phyloP scores from a whole-genome alignment of 2,888 invertebrate genomes.

The Escarpia spicata region DNA sequence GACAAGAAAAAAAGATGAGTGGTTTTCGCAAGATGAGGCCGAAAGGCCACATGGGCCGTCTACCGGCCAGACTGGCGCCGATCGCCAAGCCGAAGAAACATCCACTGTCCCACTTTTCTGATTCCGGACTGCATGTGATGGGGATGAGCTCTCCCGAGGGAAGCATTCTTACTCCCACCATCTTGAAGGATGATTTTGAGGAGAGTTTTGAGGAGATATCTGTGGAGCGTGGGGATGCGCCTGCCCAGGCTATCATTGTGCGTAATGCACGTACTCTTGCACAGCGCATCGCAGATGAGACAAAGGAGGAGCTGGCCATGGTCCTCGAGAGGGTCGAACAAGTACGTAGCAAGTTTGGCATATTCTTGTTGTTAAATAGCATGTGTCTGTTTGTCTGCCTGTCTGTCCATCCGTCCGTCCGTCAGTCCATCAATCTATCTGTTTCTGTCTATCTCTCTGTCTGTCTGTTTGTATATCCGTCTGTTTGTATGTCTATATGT shows the following conservation, averaged over 20 bases:
- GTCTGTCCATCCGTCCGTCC: no score
- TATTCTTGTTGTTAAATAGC: neutral
- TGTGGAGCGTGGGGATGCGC: conserved; percentile 59
- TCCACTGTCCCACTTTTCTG: neutral
- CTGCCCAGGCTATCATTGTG: conserved; percentile 61
- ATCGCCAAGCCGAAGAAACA: neutral
- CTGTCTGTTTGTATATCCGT: no score
- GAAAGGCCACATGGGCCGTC: neutral
- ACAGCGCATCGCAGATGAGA: conserved; percentile 60
- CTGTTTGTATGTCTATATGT: no score
- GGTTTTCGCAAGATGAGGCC: neutral
- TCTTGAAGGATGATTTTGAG: neutral
- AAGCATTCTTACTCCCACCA: neutral
- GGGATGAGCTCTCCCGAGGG: neutral
- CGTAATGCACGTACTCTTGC: conserved; percentile 58
- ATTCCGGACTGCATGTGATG: neutral
- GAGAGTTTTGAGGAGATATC: conserved; percentile 31
- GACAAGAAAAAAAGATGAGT: neutral
- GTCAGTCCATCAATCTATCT: no score
- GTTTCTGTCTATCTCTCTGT: no score
- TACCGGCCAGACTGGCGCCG: neutral
- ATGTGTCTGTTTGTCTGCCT: neutral
- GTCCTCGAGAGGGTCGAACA: conserved; percentile 61
- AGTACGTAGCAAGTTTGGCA: conserved; percentile 42
- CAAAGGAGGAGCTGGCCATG: conserved; percentile 60